A percentile compares a stretch with the other conserved stretches of the same genome.
These are phyloP conservation scores for Acromyrmex heyeri DNA, from an alignment of 1,140 invertebrate genomes.

Conservation along the genomic window DNA sequence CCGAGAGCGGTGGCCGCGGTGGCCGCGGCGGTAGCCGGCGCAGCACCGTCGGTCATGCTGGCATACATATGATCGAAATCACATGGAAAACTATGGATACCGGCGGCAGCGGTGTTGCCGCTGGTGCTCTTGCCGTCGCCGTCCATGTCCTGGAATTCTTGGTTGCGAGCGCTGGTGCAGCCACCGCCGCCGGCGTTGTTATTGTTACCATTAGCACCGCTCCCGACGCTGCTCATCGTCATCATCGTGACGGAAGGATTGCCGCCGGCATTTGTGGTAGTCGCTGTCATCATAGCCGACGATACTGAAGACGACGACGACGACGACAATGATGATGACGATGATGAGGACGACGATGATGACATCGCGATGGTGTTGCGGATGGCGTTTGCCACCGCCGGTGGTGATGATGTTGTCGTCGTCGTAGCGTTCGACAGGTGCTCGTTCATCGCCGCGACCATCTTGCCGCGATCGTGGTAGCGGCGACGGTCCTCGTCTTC, in stretches of 20 bases:
- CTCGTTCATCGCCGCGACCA: slow-evolving; percentile 86
- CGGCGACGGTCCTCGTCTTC: slow-evolving; percentile 57
- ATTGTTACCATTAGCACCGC: slow-evolving; percentile 42
- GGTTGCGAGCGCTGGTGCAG: slow-evolving; percentile 45
- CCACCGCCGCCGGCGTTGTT: slow-evolving; percentile 37
- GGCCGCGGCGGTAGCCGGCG: slow-evolving; percentile 68
- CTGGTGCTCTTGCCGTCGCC: slow-evolving; percentile 72
- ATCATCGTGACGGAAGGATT: slow-evolving; percentile 64
- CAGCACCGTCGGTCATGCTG: slow-evolving; percentile 83
- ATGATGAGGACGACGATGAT: slow-evolving; percentile 11
- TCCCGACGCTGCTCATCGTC: slow-evolving; percentile 59
- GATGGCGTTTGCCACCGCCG: slow-evolving; percentile 78
- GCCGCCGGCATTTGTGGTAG: slow-evolving; percentile 1
- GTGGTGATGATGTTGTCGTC: slow-evolving; percentile 71
- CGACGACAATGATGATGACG: neutral
- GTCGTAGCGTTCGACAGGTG: slow-evolving; percentile 83
- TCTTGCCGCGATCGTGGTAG: slow-evolving; percentile 77
- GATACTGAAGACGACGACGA: slow-evolving; percentile 12
- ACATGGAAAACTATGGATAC: slow-evolving; percentile 84
- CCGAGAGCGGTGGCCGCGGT: slow-evolving; percentile 76
- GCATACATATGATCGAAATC: slow-evolving; percentile 88
- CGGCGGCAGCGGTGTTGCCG: slow-evolving; percentile 73
- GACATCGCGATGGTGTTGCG: slow-evolving; percentile 55
- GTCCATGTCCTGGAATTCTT: slow-evolving; percentile 70
- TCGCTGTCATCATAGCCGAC: slow-evolving; percentile 19